phyloP scores from a whole-genome alignment of 2,888 invertebrate species.

The Melieria picta region DNA sequence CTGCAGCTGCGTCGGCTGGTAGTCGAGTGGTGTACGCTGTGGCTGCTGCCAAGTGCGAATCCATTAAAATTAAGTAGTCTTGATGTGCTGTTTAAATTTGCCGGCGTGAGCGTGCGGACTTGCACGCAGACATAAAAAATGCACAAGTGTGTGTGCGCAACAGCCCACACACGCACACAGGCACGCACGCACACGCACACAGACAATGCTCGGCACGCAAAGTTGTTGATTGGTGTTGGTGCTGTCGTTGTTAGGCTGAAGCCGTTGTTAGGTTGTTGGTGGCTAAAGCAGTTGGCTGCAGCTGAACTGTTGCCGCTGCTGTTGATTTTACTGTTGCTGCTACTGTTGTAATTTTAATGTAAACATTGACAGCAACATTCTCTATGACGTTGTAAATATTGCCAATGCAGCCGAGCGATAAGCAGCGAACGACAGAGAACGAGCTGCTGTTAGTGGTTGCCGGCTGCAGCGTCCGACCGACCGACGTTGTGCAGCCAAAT shows the following conservation, averaged over 20 bases:
- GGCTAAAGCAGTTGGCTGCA: no score
- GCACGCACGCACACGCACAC: not conserved
- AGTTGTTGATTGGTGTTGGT: constrained; percentile 4
- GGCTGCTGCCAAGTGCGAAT: constrained; percentile 21
- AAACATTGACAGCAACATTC: constrained; percentile 4
- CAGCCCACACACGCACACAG: not conserved
- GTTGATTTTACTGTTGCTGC: constrained; percentile 7
- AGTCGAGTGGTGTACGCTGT: not conserved
- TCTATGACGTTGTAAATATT: not conserved
- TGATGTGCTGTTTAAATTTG: constrained; percentile 32
- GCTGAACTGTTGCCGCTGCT: not conserved
- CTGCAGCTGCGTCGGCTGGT: not conserved
- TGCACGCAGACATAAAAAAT: not conserved
- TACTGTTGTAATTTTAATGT: constrained; percentile 18
- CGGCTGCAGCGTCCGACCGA: no score
- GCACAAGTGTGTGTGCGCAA: not conserved
- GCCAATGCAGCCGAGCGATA: no score
- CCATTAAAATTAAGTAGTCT: constrained; percentile 25
- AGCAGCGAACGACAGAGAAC: no score
- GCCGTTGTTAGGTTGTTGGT: no score
- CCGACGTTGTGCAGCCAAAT: no score
- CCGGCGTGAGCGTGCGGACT: not conserved
- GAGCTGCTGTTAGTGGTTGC: no score
- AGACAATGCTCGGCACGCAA: not conserved
- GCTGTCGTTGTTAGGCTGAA: not conserved